phyloP scores from a whole-genome alignment of 2,113 vertebrate species.

The Paradoxurus hermaphroditus region DNA sequence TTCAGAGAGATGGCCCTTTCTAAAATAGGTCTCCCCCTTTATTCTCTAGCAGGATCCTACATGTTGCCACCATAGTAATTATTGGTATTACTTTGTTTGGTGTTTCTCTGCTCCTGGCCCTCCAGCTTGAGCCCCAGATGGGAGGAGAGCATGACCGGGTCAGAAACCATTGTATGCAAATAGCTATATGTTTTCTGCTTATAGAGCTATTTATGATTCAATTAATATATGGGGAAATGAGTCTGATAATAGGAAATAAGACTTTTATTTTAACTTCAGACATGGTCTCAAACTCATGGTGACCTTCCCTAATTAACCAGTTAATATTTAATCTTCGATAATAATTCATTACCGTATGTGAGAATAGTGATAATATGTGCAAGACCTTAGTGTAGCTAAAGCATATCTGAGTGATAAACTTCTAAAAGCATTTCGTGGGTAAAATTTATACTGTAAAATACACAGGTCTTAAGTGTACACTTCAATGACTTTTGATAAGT shows the following conservation, averaged over 20 bases:
- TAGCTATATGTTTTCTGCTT: not conserved
- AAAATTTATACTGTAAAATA: not conserved
- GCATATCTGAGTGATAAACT: not conserved
- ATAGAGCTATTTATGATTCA: not conserved
- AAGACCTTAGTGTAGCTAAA: not conserved
- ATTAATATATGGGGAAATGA: not conserved
- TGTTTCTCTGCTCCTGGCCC: not conserved
- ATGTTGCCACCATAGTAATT: not conserved
- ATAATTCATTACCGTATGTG: not conserved
- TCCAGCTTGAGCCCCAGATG: not conserved
- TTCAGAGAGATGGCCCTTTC: not conserved
- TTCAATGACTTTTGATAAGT: not conserved
- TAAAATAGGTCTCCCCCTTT: not conserved
- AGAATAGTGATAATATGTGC: not conserved
- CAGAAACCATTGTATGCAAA: not conserved
- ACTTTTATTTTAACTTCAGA: conserved; percentile 33
- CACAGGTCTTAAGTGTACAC: not conserved
- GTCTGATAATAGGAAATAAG: not conserved
- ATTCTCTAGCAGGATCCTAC: not conserved
- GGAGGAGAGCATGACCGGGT: not conserved
- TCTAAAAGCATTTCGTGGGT: not conserved
- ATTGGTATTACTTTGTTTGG: not conserved
- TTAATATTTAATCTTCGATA: conserved; percentile 28
- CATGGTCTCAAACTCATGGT: not conserved
- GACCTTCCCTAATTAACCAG: not conserved